Percentiles rank a stretch among this genome's conserved stretches.
These are phyloP conservation scores for Entelurus aequoreus DNA, from an alignment of 2,113 vertebrate species.

Conservation along the genomic window DNA sequence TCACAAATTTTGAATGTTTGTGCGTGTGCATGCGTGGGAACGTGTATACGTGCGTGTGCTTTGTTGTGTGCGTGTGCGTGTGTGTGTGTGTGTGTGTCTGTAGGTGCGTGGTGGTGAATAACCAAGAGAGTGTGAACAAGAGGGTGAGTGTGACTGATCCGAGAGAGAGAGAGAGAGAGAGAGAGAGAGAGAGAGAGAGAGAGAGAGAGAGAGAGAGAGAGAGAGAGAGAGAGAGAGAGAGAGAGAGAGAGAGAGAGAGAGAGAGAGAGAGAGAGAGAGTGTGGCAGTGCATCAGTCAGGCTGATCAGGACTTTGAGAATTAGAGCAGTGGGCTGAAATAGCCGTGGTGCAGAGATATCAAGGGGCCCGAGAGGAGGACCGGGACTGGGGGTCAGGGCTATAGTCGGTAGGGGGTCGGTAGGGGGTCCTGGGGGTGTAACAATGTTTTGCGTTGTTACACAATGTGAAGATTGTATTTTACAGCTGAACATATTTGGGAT, in stretches of 20 bases:
- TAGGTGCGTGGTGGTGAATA: constrained; percentile 41
- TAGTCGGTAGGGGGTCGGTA: too few relatives aligned
- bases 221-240: constrained; percentile 24
- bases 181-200: constrained; percentile 32
- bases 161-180: constrained; percentile 23
- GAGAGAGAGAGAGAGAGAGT: too few relatives aligned
- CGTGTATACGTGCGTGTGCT: constrained; percentile 1
- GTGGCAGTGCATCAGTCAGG: constrained; percentile 62
- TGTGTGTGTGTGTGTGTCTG: constrained; percentile 1
- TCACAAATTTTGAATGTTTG: constrained; percentile 8
- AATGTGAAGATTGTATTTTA: too few relatives aligned
- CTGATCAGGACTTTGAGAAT: constrained; percentile 66
- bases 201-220: constrained; percentile 8
- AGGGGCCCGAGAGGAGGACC: constrained; percentile 59
- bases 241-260: constrained; percentile 23
- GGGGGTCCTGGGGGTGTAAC: too few relatives aligned
- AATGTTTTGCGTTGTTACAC: too few relatives aligned
- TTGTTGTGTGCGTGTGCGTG: constrained; percentile 13
- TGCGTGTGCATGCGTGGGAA: neutral
- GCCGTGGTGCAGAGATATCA: constrained; percentile 66
- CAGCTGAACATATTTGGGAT: too few relatives aligned
- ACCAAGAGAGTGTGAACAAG: constrained; percentile 40
- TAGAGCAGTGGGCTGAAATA: constrained; percentile 73
- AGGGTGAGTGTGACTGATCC: constrained; percentile 44
- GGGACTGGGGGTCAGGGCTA: neutral